These are phyloP conservation scores for Cryptocephalus moraei DNA, from an alignment of 2,888 invertebrate species.

Conservation along the genomic window DNA sequence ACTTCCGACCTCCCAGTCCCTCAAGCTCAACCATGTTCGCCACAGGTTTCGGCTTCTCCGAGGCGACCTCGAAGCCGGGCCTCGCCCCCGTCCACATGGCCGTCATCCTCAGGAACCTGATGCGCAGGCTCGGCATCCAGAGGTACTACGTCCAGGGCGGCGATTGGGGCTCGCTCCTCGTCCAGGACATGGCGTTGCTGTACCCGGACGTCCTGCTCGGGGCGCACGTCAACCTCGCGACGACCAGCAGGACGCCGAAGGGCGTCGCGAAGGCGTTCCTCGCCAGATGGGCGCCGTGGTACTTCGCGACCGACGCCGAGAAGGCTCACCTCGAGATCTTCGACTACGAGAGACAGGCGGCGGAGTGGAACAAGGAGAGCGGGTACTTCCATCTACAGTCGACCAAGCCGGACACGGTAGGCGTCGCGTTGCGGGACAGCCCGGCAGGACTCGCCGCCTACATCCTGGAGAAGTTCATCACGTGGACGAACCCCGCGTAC, in stretches of 20 bases:
- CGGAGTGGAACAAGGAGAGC: conserved; percentile 40
- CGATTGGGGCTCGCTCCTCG: conserved; percentile 69
- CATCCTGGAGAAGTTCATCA: conserved; percentile 80
- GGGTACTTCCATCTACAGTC: conserved; percentile 72
- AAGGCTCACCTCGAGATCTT: conserved; percentile 35
- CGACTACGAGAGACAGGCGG: conserved; percentile 38
- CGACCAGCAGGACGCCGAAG: neutral
- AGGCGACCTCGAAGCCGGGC: conserved; percentile 48
- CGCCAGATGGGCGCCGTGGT: neutral
- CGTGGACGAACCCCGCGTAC: conserved; percentile 53
- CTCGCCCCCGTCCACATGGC: conserved; percentile 47
- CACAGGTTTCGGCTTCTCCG: conserved; percentile 39
- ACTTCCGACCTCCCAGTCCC: no score
- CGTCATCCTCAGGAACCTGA: conserved; percentile 54
- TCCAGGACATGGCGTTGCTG: conserved; percentile 45
- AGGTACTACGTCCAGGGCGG: conserved; percentile 67
- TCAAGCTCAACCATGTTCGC: no score
- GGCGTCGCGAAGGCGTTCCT: neutral
- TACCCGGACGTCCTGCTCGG: neutral
- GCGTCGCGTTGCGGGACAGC: conserved; percentile 58
- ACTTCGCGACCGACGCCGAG: neutral
- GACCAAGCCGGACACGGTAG: conserved; percentile 82
- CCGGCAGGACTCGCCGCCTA: conserved; percentile 84
- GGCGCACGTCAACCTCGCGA: neutral
- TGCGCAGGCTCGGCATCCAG: conserved; percentile 56